Evolutionary conservation across 2,888 invertebrate species (phyloP).

Genomic region (Ophion obscuratus): DNA sequence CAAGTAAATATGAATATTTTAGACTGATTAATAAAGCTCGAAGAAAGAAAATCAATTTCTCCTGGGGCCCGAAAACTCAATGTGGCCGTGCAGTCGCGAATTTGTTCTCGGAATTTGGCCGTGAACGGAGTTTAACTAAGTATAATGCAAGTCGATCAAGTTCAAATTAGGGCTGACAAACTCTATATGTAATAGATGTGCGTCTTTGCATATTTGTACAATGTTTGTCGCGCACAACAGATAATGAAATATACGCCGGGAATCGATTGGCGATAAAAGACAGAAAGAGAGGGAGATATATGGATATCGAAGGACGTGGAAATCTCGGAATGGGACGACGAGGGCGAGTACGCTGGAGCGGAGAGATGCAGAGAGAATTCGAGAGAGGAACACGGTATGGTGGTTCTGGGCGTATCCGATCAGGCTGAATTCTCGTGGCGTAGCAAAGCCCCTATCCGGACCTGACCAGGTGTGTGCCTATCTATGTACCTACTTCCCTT

Average conservation of each 20-base stretch:
- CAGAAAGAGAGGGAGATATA: slow-evolving; percentile 34
- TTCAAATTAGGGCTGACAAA: no score
- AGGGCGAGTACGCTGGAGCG: slow-evolving; percentile 4
- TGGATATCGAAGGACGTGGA: slow-evolving; percentile 43
- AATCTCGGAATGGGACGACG: slow-evolving; percentile 44
- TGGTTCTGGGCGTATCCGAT: slow-evolving; percentile 67
- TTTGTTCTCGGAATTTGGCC: no score
- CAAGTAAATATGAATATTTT: no score
- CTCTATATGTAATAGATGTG: background rate
- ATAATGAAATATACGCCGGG: slow-evolving; percentile 59
- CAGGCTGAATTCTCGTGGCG: slow-evolving; percentile 56
- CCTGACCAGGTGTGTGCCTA: slow-evolving; percentile 56
- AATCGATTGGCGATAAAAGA: slow-evolving; percentile 60
- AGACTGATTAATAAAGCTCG: no score
- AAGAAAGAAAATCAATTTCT: no score
- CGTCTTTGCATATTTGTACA: slow-evolving; percentile 1
- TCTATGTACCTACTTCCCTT: background rate
- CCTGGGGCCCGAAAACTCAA: no score
- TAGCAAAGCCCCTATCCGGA: slow-evolving; percentile 52
- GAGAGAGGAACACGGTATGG: slow-evolving; percentile 60
- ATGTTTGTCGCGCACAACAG: slow-evolving; percentile 35
- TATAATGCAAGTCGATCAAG: no score
- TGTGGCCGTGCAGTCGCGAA: no score
- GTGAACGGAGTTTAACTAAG: no score
- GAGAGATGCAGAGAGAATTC: slow-evolving; percentile 21